Conservation (phyloP, 1,140 invertebrate genomes). For the Drosophila sp. region DNA sequence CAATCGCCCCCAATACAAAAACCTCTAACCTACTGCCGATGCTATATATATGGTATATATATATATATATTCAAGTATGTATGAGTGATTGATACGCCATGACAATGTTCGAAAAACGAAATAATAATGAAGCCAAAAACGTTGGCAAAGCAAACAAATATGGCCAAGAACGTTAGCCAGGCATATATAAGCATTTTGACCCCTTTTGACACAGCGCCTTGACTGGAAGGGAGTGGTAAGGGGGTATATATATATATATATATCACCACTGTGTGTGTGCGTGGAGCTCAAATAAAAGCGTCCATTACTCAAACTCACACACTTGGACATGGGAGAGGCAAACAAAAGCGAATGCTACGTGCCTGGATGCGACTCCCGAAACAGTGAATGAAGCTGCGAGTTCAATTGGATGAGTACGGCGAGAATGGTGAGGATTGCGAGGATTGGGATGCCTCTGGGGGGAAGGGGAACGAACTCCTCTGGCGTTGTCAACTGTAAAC, state of each 20-base stretch:
- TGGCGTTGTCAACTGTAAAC: constrained; percentile 83
- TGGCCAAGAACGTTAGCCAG: constrained; percentile 39
- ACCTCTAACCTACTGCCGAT: constrained; percentile 2
- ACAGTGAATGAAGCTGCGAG: constrained; percentile 1
- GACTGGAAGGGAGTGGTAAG: not conserved
- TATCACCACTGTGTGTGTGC: constrained; percentile 38
- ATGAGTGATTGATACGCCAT: constrained; percentile 75
- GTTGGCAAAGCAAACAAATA: constrained; percentile 48
- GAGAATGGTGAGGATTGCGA: not conserved
- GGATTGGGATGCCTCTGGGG: not conserved
- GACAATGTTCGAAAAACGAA: constrained; percentile 53
- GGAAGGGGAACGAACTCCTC: constrained; percentile 32
- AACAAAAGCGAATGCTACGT: constrained; percentile 43
- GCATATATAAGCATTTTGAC: constrained; percentile 74
- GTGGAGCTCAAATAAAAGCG: constrained; percentile 75
- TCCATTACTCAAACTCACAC: constrained; percentile 79
- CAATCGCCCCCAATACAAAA: constrained; percentile 4
- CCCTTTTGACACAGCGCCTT: constrained; percentile 72
- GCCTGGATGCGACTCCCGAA: constrained; percentile 25
- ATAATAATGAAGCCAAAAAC: constrained; percentile 54
- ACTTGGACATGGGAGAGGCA: constrained; percentile 27
- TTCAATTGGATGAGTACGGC: not conserved
- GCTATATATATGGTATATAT: constrained; percentile 11
- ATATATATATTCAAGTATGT: too few relatives aligned
- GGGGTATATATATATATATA: not conserved